Evolutionary conservation across 2,797 vertebrate genomes (phyloP), one percentile per base, ranked within the genome.

Genomic region (Sebastes diploproa): DNA sequence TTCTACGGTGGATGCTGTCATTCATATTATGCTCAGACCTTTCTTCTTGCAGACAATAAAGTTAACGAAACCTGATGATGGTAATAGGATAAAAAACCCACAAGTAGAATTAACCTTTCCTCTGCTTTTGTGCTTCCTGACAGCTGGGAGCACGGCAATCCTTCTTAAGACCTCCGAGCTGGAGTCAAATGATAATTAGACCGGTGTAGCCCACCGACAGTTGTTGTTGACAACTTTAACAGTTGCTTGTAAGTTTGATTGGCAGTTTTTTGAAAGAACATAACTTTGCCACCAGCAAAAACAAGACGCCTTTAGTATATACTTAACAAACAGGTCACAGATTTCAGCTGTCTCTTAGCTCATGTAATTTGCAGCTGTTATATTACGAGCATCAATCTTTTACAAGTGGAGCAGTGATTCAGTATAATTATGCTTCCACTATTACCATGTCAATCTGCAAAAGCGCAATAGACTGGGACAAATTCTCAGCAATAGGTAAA

Each of bases 361-460:
- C 16, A 56, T 61, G 34, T 59, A 50, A 77, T 79, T 70, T 72
- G 13, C 72, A 61, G 18, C 29, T 38, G n/a, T 78, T 72, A 27
- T 77, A 61, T 80, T 73, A 63, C 3, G 3, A 73, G 36, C 27
- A 68, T 77, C 46, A 68, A 11, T 73, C 36, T 80, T 70, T 75
- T 59, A 54, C 32, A 75, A 59, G 63, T 72, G 63, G 7, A 64
- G 62, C 36, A 66, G 50, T 66, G 23, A 80, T 32, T 74, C 23
- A 8, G 67, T 78, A 11, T 38, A 71, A 80, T 81, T 77, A 50
- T 65, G 22, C 27, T 59, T 38, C 9, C 9, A 63, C 62, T 46
- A 78, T 75, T 65, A 80, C 4, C 54, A 58, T 84, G 72, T 72
- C 52, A 72, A 23, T 63, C 36, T 82, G 27, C 23, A 70, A 80